phyloP scores from a whole-genome alignment of 2,797 vertebrate genomes.

The Morelia viridis region DNA sequence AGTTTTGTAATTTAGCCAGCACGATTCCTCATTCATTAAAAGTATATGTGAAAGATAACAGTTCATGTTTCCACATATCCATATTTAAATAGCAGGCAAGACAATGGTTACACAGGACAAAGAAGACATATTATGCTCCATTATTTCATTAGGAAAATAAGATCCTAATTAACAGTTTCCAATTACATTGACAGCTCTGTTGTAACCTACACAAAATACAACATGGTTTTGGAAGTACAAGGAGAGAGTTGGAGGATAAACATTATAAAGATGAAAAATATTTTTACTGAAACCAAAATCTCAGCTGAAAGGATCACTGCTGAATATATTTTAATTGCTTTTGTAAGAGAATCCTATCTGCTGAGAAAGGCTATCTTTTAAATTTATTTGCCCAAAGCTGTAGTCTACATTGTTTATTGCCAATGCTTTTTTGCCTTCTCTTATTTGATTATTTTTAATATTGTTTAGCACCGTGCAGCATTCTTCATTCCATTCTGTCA shows the following conservation, averaged over 20 bases:
- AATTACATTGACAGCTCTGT: not conserved
- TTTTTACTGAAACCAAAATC: conserved; percentile 38
- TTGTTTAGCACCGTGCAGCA: conserved; percentile 31
- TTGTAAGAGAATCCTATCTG: conserved; percentile 27
- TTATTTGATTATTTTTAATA: not conserved
- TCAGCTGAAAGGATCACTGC: conserved; percentile 19
- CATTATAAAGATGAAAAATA: conserved; percentile 6
- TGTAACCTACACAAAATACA: not conserved
- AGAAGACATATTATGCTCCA: not conserved
- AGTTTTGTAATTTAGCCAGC: conserved; percentile 2
- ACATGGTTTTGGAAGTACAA: not conserved
- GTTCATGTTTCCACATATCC: rapidly evolving
- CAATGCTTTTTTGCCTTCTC: conserved; percentile 29
- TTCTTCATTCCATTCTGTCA: not conserved
- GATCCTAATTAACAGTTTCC: not conserved
- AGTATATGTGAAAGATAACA: not conserved
- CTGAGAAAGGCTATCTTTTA: conserved; percentile 10
- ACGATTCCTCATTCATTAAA: not conserved
- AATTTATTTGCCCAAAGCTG: conserved; percentile 34
- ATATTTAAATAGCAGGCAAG: not conserved
- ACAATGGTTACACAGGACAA: not conserved
- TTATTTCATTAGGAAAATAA: not conserved
- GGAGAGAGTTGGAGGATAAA: not conserved
- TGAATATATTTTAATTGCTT: conserved; percentile 33
- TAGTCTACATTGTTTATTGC: conserved; percentile 30